Conservation (phyloP, 2,888 invertebrate genomes). For the Apantesis nais region DNA sequence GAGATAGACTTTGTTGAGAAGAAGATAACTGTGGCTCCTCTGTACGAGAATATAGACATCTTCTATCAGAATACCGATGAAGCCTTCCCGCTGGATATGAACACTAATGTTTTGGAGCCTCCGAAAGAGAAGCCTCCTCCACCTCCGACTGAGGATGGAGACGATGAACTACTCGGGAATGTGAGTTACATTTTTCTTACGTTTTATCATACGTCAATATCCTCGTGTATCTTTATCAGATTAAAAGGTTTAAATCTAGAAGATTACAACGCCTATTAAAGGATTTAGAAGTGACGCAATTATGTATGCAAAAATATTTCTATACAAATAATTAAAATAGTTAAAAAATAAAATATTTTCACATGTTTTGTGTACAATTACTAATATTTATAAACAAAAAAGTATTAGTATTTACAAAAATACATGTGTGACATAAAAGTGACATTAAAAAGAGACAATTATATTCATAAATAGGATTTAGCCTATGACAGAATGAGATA, state of each 20-base stretch:
- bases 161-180: slow-evolving; percentile 78
- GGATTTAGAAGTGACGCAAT: background rate
- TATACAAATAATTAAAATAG: background rate
- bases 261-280: background rate
- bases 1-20: slow-evolving; percentile 61
- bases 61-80: slow-evolving; percentile 77
- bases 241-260: background rate
- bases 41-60: slow-evolving; percentile 87
- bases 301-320: background rate
- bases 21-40: slow-evolving; percentile 80
- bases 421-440: too few species aligned
- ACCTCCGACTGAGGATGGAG: slow-evolving; percentile 87
- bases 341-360: too few species aligned
- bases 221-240: background rate
- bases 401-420: background rate
- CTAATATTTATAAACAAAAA: background rate
- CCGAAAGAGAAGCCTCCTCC: slow-evolving; percentile 95
- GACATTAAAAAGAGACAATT: too few species aligned
- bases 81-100: slow-evolving; percentile 85
- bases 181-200: slow-evolving; percentile 58
- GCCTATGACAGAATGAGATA: too few species aligned
- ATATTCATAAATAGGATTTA: too few species aligned
- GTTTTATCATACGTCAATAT: background rate
- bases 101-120: slow-evolving; percentile 88
- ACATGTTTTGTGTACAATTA: background rate